phyloP scores from a whole-genome alignment of 2,888 invertebrate species.

The Campaea margaritaria region DNA sequence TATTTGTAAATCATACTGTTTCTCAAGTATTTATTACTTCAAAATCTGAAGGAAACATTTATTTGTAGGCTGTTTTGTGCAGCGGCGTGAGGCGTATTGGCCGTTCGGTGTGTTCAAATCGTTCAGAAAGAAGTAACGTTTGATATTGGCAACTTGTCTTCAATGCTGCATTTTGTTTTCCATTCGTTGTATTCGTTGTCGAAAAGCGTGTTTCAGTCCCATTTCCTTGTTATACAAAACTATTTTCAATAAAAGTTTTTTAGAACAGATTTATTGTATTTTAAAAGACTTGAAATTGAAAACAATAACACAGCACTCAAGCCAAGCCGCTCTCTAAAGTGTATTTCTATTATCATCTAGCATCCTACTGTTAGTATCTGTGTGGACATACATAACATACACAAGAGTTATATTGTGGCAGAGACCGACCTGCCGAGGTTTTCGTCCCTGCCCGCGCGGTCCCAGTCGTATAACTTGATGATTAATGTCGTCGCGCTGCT shows the following conservation, averaged over 20 bases:
- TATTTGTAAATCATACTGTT: not conserved
- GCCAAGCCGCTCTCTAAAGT: conserved; percentile 17
- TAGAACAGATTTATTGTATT: not conserved
- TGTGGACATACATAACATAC: conserved; percentile 40
- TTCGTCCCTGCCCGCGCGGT: conserved; percentile 96
- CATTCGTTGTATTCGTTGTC: not conserved
- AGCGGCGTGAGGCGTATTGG: conserved; percentile 10
- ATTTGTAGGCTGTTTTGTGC: conserved; percentile 14
- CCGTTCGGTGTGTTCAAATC: conserved; percentile 10
- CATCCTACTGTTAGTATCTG: conserved; percentile 37
- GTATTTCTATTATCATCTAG: conserved; percentile 30
- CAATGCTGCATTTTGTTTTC: conserved; percentile 14
- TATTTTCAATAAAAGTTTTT: not conserved
- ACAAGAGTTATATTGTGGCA: conserved; percentile 29
- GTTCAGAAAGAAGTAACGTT: conserved; percentile 1
- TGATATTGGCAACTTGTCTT: conserved; percentile 5
- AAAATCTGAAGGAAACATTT: not conserved
- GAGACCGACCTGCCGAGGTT: conserved; percentile 94
- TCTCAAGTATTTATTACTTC: not conserved
- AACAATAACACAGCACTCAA: conserved; percentile 16
- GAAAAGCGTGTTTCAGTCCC: not conserved
- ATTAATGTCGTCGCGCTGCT: conserved; percentile 62
- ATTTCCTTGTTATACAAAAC: not conserved
- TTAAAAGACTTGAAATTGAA: conserved; percentile 1
- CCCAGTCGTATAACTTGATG: conserved; percentile 95